Base-by-base conservation (phyloP, 2,797 vertebrate genomes). In the Falco berigora region DNA sequence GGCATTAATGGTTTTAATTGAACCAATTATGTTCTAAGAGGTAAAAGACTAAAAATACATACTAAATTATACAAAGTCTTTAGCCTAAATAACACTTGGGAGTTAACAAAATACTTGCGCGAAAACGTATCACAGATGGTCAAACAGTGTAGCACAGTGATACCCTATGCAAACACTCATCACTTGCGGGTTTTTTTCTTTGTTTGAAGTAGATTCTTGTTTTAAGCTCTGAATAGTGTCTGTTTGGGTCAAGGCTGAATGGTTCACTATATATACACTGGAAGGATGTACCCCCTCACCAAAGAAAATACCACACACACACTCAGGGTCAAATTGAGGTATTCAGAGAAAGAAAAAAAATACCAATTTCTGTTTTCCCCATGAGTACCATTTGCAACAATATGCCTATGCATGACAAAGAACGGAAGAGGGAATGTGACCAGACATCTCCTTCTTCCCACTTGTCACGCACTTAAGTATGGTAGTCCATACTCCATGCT, bases 1-100 rank as follows among this genome's bases (percentile, higher is more conserved):
- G 89, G 94, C 59, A 94, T 94, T 96, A 96, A 95, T 96, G 76
- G 82, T 49, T 90, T 81, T 94, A 95, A 95, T 84, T 84, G 91
- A 96, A 79, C 53, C 89, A 92, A 90, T 95, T 96, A 94, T 28
- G 36, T 28, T 68, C 67, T 40, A 89, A 94, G 75, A 89, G 53
- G 86, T 72, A 94, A 82, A 96, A 92, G 59, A 82, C 92, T 81
- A 90, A 96, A 94, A 95, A 97, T 80, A 90, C 53, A 83, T 68
- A 73, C 34, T 46, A 80, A 95, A 95, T 93, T 82, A 94, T 28
- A 78, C 52, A 15, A 75, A 92, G 63, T 40, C 80, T 89, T 92
- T 66, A 83, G 69, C 59, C 82, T 95, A 72, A 90, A 78, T 64
- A 95, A 92, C 72, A 91, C 64, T 92, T 38, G 28, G 49, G 44